A percentile compares a stretch with the other conserved stretches of the same genome.
Conservation (phyloP, 2,113 vertebrate genomes). For the Choloepus hoffmanni region DNA sequence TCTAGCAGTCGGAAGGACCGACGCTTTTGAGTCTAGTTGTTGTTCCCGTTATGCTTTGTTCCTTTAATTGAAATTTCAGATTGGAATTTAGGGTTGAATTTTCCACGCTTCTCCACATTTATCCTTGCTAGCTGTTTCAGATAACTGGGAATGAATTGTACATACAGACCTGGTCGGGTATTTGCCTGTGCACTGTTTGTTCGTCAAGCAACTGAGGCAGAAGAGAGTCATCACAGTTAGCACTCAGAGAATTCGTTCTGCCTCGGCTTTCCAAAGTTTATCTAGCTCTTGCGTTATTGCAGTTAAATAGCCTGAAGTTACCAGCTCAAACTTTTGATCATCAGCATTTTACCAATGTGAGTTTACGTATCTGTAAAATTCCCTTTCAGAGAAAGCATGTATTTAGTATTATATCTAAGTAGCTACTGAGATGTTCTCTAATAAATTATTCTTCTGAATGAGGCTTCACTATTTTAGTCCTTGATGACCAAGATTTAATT, state of each 20-base stretch:
- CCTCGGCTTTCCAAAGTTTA: conserved; percentile 42
- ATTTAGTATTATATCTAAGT: conserved; percentile 73
- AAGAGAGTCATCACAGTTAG: not conserved
- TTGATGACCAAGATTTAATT: conserved; percentile 79
- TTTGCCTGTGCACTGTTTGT: not conserved
- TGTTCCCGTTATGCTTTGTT: conserved; percentile 27
- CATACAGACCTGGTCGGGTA: accelerated
- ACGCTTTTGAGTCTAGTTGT: not conserved
- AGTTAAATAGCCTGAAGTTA: not conserved
- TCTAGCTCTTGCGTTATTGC: conserved; percentile 55
- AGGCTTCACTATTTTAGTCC: conserved; percentile 59
- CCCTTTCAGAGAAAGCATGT: conserved; percentile 62
- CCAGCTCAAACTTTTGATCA: conserved; percentile 58
- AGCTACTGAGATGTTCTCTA: conserved; percentile 72
- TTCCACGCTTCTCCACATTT: not conserved
- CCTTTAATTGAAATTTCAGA: conserved; percentile 4
- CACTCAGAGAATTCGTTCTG: not conserved
- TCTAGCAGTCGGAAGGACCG: not conserved
- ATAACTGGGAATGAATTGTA: not conserved
- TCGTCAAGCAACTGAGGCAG: not conserved
- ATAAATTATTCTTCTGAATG: conserved; percentile 77
- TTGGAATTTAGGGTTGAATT: not conserved
- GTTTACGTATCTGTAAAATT: conserved; percentile 59
- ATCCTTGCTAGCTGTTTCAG: not conserved
- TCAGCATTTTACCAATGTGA: conserved; percentile 50